Evolutionary conservation across 2,797 vertebrate genomes (phyloP).

Genomic region (Siniperca undulata): DNA sequence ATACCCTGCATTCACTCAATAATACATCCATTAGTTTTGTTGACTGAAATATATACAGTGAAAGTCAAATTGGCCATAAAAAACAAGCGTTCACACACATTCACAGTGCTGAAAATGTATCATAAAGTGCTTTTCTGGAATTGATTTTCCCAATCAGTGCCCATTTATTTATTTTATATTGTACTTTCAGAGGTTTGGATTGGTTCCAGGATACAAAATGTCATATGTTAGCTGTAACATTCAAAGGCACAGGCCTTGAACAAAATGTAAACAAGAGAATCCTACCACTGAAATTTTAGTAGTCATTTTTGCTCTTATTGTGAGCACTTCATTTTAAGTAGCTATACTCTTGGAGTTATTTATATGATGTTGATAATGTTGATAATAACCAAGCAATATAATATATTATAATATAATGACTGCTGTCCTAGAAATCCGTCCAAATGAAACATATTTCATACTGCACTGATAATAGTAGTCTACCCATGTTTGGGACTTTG

Average conservation of each 20-base stretch:
- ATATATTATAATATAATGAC: no score
- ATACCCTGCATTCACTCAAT: constrained; percentile 19
- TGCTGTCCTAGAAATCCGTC: background rate
- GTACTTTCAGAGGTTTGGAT: constrained; percentile 17
- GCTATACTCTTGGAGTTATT: background rate
- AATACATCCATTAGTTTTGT: constrained; percentile 14
- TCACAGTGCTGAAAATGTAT: constrained; percentile 23
- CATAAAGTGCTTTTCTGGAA: constrained; percentile 23
- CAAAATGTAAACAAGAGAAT: constrained; percentile 8
- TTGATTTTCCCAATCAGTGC: constrained; percentile 39
- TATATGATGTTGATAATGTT: constrained; percentile 13
- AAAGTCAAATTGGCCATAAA: constrained; percentile 24
- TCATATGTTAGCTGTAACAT: constrained; percentile 21
- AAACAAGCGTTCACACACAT: constrained; percentile 18
- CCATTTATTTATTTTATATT: constrained; percentile 39
- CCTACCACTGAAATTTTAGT: background rate
- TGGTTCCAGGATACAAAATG: constrained; percentile 15
- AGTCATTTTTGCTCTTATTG: constrained; percentile 4
- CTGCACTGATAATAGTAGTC: background rate
- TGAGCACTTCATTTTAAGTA: constrained; percentile 26
- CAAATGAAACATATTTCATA: background rate
- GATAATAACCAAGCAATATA: constrained; percentile 15
- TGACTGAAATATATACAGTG: constrained; percentile 25
- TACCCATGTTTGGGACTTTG: background rate
- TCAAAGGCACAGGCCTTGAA: constrained; percentile 27